Evolutionary conservation across 1,140 invertebrate species (phyloP).

Genomic region (Drosophila nikananu): DNA sequence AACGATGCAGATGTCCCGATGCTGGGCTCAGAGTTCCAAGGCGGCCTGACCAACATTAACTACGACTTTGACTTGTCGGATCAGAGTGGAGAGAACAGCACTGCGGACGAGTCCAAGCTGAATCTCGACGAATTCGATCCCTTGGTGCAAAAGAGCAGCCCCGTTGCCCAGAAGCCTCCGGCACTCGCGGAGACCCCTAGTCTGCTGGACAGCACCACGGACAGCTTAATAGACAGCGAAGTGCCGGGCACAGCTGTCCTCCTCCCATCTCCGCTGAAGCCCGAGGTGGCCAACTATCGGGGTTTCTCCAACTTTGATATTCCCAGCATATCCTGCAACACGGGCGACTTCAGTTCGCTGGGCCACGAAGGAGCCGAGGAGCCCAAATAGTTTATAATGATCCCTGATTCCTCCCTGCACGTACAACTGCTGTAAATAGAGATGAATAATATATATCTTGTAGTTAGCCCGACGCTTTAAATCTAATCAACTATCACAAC

Average conservation of each 20-base stretch:
- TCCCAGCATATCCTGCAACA: constrained; percentile 91
- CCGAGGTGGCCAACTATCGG: constrained; percentile 87
- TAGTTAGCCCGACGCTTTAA: constrained; percentile 42
- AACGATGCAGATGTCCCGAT: constrained; percentile 87
- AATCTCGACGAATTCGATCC: constrained; percentile 85
- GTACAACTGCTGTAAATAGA: constrained; percentile 58
- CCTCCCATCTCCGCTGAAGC: constrained; percentile 88
- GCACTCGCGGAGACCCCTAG: constrained; percentile 25
- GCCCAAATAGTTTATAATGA: constrained; percentile 15
- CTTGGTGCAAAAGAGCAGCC: constrained; percentile 52
- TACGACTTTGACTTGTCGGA: constrained; percentile 91
- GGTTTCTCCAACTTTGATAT: constrained; percentile 90
- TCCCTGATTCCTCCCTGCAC: constrained; percentile 8
- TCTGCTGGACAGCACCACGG: constrained; percentile 48
- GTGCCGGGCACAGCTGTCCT: constrained; percentile 86
- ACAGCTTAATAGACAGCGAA: constrained; percentile 86
- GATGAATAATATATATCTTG: constrained; percentile 25
- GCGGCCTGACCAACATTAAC: constrained; percentile 89
- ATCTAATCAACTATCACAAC: constrained; percentile 35
- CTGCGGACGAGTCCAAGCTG: constrained; percentile 86
- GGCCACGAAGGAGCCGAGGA: constrained; percentile 33
- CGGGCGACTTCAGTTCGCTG: constrained; percentile 86
- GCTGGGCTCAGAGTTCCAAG: constrained; percentile 84
- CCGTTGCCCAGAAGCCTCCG: neutral
- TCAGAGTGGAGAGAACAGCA: constrained; percentile 89